These are phyloP conservation scores for Orthonychiurus folsomi DNA, from an alignment of 2,888 invertebrate genomes.

Conservation along the genomic window DNA sequence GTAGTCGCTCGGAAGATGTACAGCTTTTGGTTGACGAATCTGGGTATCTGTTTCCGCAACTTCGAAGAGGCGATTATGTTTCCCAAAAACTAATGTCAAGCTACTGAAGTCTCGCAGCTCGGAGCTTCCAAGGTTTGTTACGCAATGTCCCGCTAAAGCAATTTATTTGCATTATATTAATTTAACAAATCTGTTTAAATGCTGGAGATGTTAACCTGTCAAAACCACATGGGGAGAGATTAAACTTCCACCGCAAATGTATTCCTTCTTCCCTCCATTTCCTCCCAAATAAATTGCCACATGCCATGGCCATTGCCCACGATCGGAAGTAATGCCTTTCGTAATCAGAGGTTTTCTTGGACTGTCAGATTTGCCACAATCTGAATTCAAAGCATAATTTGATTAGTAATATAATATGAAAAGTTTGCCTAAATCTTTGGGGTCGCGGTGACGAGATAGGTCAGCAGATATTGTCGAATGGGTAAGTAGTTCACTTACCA, in stretches of 20 bases:
- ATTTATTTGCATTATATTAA: background rate
- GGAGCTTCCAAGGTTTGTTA: conserved; percentile 43
- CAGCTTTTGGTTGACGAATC: conserved; percentile 9
- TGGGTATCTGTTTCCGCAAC: conserved; percentile 15
- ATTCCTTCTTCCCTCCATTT: conserved; percentile 43
- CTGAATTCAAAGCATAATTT: conserved; percentile 13
- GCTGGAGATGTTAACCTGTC: conserved; percentile 43
- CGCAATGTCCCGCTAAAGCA: conserved; percentile 54
- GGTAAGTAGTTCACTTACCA: conserved; percentile 15
- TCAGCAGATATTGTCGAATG: background rate
- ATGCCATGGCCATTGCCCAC: conserved; percentile 58
- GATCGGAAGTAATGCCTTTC: conserved; percentile 52
- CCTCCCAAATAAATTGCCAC: conserved; percentile 1
- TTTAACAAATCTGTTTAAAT: background rate
- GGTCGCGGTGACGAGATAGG: no score
- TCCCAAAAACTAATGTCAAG: conserved; percentile 16
- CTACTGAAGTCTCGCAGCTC: background rate
- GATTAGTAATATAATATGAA: background rate
- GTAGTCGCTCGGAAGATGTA: conserved; percentile 21
- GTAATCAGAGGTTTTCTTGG: conserved; percentile 53
- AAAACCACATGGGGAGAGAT: conserved; percentile 51
- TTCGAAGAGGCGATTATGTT: conserved; percentile 14
- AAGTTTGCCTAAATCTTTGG: background rate
- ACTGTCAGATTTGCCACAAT: conserved; percentile 50
- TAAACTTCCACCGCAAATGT: conserved; percentile 58